Base-by-base conservation (phyloP, 2,888 invertebrate species). In the Mactromeris polynyma region DNA sequence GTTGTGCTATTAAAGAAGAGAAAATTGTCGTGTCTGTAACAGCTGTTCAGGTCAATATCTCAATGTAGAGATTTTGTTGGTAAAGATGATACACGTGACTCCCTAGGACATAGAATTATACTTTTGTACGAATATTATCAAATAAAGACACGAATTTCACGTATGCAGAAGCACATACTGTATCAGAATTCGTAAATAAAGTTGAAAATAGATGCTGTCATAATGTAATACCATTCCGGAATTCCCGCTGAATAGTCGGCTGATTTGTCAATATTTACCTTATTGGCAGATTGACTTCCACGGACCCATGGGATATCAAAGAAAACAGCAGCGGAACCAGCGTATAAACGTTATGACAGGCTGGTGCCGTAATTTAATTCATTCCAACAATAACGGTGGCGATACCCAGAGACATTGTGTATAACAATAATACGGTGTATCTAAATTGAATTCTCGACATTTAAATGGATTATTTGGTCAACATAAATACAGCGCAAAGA, bases 391-490 rank as follows among this genome's bases (percentile, higher is more conserved):
- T 26, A n/a, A 26, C n/a, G 7, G 21, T 58, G 58, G 14, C n/a
- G 26, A 21, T 26, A 21, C n/a, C n/a, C 14, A 4, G 58, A 58
- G 58, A 58, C 19, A 58, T n/a, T 2, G n/a, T 58, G n/a, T 58
- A 58, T 19, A 26, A 26, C n/a, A 17, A 26, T 58, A 58, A 58
- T 58, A 26, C 26, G 26, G 26, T 58, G 58, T 58, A 26, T 58
- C n/a, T 6, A 58, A 58, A 58, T 58, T 3, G 4, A 58, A 26
- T 58, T 58, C n/a, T 26, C 58, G 26, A 58, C 58, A 58, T 58
- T 26, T 58, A 58, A 58, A 58, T 58, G 58, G 26, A 58, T 26
- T 58, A 58, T 58, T 58, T 58, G 58, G 58, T 58, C 58, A 58
- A 58, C n/a, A n/a, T 58, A 58, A 58, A 58, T n/a, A 58, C 58